These are phyloP conservation scores for Parnassius orleans DNA, from an alignment of 2,888 invertebrate species.

Conservation along the genomic window DNA sequence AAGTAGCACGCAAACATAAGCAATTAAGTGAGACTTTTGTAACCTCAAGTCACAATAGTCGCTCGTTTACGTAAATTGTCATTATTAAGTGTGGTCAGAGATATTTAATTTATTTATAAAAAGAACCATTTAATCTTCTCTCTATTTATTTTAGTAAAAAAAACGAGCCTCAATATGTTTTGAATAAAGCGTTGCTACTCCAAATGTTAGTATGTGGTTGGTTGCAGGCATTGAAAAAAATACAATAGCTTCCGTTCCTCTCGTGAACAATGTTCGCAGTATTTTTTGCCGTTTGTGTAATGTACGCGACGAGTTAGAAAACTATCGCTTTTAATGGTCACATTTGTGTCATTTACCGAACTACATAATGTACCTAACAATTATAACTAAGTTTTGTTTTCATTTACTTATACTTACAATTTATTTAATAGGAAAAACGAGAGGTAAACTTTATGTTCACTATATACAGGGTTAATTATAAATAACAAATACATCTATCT, in stretches of 20 bases:
- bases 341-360: constrained; percentile 21
- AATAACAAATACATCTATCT: too few species aligned
- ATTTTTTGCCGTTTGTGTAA: constrained; percentile 26
- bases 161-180: constrained; percentile 20
- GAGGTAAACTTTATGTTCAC: too few species aligned
- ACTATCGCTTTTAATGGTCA: constrained; percentile 24
- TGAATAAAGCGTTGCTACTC: constrained; percentile 22
- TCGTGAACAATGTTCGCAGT: constrained; percentile 19
- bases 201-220: constrained; percentile 20
- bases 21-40: constrained; percentile 14
- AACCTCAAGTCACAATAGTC: constrained; percentile 6
- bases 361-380: neutral
- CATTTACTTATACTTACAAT: too few species aligned
- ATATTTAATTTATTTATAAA: too few species aligned
- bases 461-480: too few species aligned
- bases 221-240: constrained; percentile 22
- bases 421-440: too few species aligned
- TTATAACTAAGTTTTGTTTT: too few species aligned
- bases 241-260: constrained; percentile 21
- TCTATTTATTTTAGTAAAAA: too few species aligned
- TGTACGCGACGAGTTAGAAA: constrained; percentile 26
- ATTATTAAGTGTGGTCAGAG: too few species aligned
- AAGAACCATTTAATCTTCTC: too few species aligned
- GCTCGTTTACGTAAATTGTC: constrained; percentile 15
- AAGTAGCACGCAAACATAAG: constrained; percentile 16